Conservation (phyloP, 2,797 vertebrate species). For the Galago senegalensis region DNA sequence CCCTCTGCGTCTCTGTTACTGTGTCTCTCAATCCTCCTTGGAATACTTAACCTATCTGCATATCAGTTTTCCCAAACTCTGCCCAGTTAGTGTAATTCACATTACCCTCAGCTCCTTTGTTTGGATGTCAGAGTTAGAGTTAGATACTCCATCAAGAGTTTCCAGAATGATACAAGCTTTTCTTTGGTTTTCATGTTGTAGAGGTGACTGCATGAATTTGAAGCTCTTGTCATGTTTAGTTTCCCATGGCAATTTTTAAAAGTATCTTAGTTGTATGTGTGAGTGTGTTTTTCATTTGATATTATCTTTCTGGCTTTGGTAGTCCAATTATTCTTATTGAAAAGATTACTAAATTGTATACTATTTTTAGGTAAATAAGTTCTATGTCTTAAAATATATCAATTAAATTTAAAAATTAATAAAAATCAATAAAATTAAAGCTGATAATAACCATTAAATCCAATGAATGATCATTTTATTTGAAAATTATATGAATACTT, state of each 20-base stretch:
- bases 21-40: not conserved
- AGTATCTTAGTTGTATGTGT: not conserved
- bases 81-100: not conserved
- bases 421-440: not conserved
- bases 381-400: not conserved
- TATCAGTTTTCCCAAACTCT: not conserved
- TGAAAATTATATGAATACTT: not conserved
- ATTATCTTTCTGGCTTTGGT: not conserved
- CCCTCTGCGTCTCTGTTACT: not conserved
- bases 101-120: not conserved
- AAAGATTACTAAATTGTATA: not conserved
- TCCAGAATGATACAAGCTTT: not conserved
- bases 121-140: not conserved
- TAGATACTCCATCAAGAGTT: not conserved
- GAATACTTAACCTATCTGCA: not conserved
- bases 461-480: not conserved
- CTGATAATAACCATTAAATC: not conserved
- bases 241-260: not conserved
- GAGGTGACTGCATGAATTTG: not conserved
- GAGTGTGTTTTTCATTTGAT: not conserved
- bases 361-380: not conserved
- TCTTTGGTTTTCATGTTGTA: not conserved
- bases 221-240: not conserved
- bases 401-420: not conserved
- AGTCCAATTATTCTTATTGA: not conserved